Evolutionary conservation across 2,113 vertebrate genomes (phyloP), one percentile per base, ranked within the genome.

Genomic region (Silurus glanis): DNA sequence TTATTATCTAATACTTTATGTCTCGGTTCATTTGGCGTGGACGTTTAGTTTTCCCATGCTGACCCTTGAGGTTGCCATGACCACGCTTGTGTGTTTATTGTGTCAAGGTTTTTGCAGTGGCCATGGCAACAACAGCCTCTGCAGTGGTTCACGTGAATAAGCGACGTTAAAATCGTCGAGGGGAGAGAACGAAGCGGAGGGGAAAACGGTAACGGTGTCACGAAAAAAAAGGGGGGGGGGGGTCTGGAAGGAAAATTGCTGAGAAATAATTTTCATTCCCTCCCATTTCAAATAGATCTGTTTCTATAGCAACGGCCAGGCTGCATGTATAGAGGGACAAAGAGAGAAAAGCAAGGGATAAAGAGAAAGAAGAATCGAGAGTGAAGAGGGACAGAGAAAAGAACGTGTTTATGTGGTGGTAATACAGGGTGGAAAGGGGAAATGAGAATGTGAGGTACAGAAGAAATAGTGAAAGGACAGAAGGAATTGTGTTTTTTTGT

Each of bases 91-190:
- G 92, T 92, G 90, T 94, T 61, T 94, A 95, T 92, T 94, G 93
- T 95, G 93, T 94, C 94, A 94, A 92, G 88, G 92, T 93, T 93
- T 90, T 91, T 94, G 89, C 91, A 90, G 94, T 94, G 91, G 92
- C 91, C 90, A 94, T 94, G 91, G 94, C 84, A 94, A 94, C 94
- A 87, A 87, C 87, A 90, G 91, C 90, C 90, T 89, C 91, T 89
- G 93, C 91, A 92, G 92, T 84, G 91, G 92, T 93, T 92, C 81
- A 88, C 85, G 88, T 90, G 93, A 93, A 95, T 92, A 90, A 91
- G 90, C 90, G 90, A 91, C 93, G 91, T 90, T 92, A 90, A 93
- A 92, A 90, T 91, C 90, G 90, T 84, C 88, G 81, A 88, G 9
- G 37, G 53, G 85, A 80, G 72, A 49, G 76, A 90, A 90, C 14